phyloP scores from a whole-genome alignment of 2,888 invertebrate species.

The Ferrisia virgata region DNA sequence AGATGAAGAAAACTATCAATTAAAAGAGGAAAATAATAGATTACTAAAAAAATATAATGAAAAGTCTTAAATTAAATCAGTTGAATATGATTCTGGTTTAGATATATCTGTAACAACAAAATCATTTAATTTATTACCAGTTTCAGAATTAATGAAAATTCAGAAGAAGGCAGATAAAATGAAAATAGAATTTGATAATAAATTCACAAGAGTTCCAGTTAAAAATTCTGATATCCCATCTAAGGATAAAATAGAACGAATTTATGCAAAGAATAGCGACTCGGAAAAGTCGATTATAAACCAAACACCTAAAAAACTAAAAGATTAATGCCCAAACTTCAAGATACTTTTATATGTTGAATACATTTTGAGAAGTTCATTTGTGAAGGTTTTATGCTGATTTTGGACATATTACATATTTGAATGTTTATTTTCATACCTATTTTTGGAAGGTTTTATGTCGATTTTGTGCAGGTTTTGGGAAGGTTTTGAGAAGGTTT shows the following conservation, averaged over 20 bases:
- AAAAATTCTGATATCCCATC: constrained; percentile 6
- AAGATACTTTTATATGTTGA: no score
- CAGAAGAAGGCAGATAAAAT: constrained; percentile 7
- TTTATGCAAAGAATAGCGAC: neutral
- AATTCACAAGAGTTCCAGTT: constrained; percentile 2
- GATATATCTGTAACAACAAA: constrained; percentile 25
- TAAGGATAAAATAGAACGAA: constrained; percentile 11
- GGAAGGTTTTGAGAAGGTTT: no score
- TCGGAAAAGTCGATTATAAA: neutral
- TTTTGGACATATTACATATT: no score
- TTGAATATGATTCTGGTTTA: constrained; percentile 6
- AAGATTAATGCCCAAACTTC: no score
- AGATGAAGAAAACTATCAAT: neutral
- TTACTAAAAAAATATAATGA: neutral
- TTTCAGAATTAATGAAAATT: constrained; percentile 25
- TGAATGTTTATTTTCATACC: no score
- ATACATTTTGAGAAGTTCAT: no score
- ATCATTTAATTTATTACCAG: constrained; percentile 17
- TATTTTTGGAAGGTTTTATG: no score
- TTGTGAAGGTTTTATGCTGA: no score
- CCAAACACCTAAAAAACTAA: no score
- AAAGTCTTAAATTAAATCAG: neutral
- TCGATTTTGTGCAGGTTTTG: no score
- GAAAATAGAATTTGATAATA: neutral
- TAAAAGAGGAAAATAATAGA: constrained; percentile 10